These are phyloP conservation scores for Scleropages formosus DNA, from an alignment of 2,797 vertebrate genomes.

Conservation along the genomic window DNA sequence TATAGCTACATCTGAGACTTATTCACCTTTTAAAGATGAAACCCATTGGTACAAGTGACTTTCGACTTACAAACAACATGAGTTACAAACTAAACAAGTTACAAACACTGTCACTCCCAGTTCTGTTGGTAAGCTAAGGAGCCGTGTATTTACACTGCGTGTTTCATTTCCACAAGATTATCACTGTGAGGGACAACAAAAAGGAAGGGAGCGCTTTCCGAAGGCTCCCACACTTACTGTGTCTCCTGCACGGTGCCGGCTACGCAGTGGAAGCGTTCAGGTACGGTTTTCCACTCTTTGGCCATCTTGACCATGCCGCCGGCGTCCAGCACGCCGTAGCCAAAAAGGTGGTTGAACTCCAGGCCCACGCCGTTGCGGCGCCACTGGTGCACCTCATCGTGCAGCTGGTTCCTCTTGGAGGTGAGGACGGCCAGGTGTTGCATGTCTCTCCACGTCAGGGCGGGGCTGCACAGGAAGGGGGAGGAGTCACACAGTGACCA, in stretches of 20 bases:
- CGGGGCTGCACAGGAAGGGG: slow-evolving; percentile 63
- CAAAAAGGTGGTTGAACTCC: slow-evolving; percentile 98
- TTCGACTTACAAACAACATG: too few relatives aligned
- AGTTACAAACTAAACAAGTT: too few relatives aligned
- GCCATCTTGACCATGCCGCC: slow-evolving; percentile 98
- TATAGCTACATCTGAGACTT: too few relatives aligned
- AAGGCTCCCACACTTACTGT: slow-evolving; percentile 75
- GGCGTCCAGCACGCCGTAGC: slow-evolving; percentile 93
- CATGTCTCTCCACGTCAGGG: slow-evolving; percentile 95
- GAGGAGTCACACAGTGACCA: neutral
- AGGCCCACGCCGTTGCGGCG: slow-evolving; percentile 92
- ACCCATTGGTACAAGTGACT: too few relatives aligned
- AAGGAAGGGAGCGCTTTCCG: neutral
- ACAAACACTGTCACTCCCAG: too few relatives aligned
- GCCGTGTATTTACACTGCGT: too few relatives aligned
- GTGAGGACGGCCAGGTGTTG: slow-evolving; percentile 96
- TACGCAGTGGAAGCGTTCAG: slow-evolving; percentile 95
- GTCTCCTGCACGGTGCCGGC: slow-evolving; percentile 88
- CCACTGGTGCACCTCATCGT: slow-evolving; percentile 97
- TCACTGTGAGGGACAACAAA: too few relatives aligned
- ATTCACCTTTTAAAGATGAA: too few relatives aligned
- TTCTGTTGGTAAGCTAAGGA: too few relatives aligned
- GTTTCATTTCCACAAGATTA: too few relatives aligned
- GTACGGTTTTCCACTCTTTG: slow-evolving; percentile 94
- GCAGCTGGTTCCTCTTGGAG: slow-evolving; percentile 97